A percentile compares a stretch with the other conserved stretches of the same genome.
phyloP scores from a whole-genome alignment of 2,113 vertebrate species.

The Ammodytes marinus region DNA sequence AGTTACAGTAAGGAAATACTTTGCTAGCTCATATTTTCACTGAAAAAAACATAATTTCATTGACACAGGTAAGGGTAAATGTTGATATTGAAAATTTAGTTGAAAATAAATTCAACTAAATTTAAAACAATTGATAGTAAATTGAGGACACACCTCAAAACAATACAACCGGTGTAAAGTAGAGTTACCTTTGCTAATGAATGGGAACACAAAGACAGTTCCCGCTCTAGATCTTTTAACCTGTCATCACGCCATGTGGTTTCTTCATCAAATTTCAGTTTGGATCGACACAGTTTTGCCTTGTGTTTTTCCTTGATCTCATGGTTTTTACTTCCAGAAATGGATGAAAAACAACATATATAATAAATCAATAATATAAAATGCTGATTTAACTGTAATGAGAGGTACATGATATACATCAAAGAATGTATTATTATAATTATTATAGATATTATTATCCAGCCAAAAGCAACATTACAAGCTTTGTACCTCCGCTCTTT shows the following conservation, averaged over 20 bases:
- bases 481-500: constrained; percentile 67
- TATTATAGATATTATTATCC: background rate
- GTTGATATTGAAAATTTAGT: background rate
- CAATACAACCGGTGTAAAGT: no score
- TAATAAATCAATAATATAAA: background rate
- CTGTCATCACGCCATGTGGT: constrained; percentile 63
- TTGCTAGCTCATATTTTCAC: background rate
- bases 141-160: background rate
- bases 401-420: background rate
- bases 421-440: background rate
- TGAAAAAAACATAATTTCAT: background rate
- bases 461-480: background rate
- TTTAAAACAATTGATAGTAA: background rate
- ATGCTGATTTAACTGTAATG: background rate
- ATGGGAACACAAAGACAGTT: constrained; percentile 62
- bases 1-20: background rate
- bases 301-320: constrained; percentile 64
- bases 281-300: constrained; percentile 56
- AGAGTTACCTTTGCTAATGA: constrained; percentile 63
- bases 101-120: background rate
- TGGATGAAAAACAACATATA: background rate
- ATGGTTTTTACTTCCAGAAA: constrained; percentile 66
- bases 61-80: background rate
- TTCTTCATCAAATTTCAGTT: constrained; percentile 61
- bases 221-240: constrained; percentile 64